Evolutionary conservation across 2,888 invertebrate genomes (phyloP).

Genomic region (Eilema sororculum): DNA sequence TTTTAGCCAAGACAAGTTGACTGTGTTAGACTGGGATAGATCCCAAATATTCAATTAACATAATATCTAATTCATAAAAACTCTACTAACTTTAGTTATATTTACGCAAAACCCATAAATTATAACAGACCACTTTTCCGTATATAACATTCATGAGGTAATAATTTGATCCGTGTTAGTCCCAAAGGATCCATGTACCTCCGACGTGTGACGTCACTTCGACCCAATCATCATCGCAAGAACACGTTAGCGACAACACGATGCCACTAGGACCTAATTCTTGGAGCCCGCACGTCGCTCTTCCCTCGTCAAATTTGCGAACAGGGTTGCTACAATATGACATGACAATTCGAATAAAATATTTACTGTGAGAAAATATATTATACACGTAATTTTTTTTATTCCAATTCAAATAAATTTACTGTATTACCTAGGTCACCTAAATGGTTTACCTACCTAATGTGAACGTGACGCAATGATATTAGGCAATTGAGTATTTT

Average conservation of each 20-base stretch:
- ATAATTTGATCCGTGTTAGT: slow-evolving; percentile 38
- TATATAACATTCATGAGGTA: slow-evolving; percentile 34
- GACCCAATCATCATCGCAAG: slow-evolving; percentile 66
- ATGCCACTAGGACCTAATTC: slow-evolving; percentile 74
- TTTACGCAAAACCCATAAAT: slow-evolving; percentile 3
- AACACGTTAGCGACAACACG: slow-evolving; percentile 72
- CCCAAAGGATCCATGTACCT: slow-evolving; percentile 33
- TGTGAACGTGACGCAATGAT: too few species aligned
- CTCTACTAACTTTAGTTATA: background rate
- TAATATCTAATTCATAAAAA: background rate
- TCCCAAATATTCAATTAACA: background rate
- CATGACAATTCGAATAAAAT: slow-evolving; percentile 9
- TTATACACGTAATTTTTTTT: too few species aligned
- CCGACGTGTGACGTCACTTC: slow-evolving; percentile 59
- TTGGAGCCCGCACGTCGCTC: slow-evolving; percentile 70
- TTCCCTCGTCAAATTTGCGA: slow-evolving; percentile 74
- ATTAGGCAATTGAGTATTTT: too few species aligned
- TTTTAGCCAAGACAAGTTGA: too few species aligned
- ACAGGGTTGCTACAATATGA: slow-evolving; percentile 64
- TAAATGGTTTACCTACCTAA: too few species aligned
- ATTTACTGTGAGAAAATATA: too few species aligned
- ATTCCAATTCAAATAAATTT: too few species aligned
- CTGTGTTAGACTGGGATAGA: background rate
- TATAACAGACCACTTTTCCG: slow-evolving; percentile 17
- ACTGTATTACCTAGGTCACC: too few species aligned